Base-by-base conservation (phyloP, 1,140 invertebrate species). In the Aphaenogaster floridana region DNA sequence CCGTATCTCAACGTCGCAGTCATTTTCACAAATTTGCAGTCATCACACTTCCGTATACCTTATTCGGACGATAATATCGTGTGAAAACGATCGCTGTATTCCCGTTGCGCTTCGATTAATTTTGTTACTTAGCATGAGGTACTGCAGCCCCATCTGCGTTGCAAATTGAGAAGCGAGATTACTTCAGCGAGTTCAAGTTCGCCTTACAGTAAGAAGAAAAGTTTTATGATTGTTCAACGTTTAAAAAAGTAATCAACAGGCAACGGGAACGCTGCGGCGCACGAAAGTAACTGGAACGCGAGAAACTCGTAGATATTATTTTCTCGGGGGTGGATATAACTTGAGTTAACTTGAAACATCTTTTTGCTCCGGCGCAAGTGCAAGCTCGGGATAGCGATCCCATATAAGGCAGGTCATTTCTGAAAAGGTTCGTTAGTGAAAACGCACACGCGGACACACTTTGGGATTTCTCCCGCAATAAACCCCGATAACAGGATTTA, bases 141-240 rank as follows among this genome's bases (percentile, higher is more conserved):
- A 48, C 54, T 39, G 39, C 50, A 71, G 42, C 11, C 4, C 21
- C 36, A 69, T 71, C 66, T 54, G 54, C 57, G 54, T 83, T 59
- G 68, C 69, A 59, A 83, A 83, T 74, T 74, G 52, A 45, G 42
- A 45, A 61, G 52, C 42, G 28, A 15, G 28, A 83, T 83, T 83
- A 59, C 42, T 57, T 42, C 4, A 36, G 45, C 11, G 48, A 68
- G 48, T 64, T 50, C 48, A 39, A 66, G 11, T 48, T 48, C 11
- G 64, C 15, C 15, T 57, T 50, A 15, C 11, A 48, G 6, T 8
- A n/a, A 72, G 36, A 48, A 42, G 64, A 81, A 57, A 71, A 72
- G 68, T 61, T 72, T 59, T n/a, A 74, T 34, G 68, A 34, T 83
- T 57, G 52, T 69, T 72, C 42, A 45, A 48, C 28, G 28, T 74